phyloP scores from a whole-genome alignment of 2,888 invertebrate species.

The Aromia moschata region DNA sequence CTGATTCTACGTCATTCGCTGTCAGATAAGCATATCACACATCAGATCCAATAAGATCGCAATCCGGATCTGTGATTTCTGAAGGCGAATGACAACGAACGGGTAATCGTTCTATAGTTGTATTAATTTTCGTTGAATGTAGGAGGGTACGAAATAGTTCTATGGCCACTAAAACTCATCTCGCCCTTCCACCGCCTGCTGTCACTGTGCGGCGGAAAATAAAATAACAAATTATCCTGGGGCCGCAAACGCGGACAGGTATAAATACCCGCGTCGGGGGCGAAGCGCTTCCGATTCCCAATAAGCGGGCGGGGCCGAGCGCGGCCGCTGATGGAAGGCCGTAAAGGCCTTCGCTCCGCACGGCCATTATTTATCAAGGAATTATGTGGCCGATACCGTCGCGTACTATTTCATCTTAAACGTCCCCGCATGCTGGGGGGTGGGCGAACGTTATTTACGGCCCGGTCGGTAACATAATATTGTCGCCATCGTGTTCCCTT shows the following conservation, averaged over 20 bases:
- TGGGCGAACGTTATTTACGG: not conserved
- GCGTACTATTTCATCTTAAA: not conserved
- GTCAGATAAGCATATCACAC: too few relatives aligned
- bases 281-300: not conserved
- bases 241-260: not conserved
- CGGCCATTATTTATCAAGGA: not conserved
- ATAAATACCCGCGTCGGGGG: not conserved
- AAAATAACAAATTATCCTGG: not conserved
- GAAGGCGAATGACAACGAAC: too few relatives aligned
- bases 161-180: too few relatives aligned
- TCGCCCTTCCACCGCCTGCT: too few relatives aligned
- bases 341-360: not conserved
- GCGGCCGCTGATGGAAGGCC: not conserved
- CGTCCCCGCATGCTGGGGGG: conserved; percentile 1
- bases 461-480: not conserved
- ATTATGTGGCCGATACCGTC: conserved; percentile 4
- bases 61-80: too few relatives aligned
- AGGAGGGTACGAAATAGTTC: too few relatives aligned
- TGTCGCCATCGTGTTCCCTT: not conserved
- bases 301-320: not conserved
- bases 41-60: too few relatives aligned
- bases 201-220: too few relatives aligned
- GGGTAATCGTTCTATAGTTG: too few relatives aligned
- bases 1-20: too few relatives aligned
- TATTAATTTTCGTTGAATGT: too few relatives aligned